phyloP scores from a whole-genome alignment of 2,797 vertebrate species.

The Dallia pectoralis region DNA sequence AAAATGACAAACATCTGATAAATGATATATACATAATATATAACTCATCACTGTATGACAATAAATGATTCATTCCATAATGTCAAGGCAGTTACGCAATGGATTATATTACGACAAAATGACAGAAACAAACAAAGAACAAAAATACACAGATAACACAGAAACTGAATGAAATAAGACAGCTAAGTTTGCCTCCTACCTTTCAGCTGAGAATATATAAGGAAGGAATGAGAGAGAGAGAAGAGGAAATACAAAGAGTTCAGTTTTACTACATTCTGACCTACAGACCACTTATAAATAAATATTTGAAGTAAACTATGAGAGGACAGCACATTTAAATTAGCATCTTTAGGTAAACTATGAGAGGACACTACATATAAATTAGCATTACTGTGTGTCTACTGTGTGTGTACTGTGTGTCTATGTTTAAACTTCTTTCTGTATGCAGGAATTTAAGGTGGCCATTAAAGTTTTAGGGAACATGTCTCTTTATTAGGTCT shows the following conservation, averaged over 20 bases:
- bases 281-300: no score
- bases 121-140: background rate
- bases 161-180: background rate
- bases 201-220: conserved; percentile 85
- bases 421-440: conserved; percentile 17
- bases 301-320: no score
- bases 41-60: background rate
- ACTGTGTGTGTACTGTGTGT: conserved; percentile 35
- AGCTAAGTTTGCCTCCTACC: conserved; percentile 80
- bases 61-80: background rate
- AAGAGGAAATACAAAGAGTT: conserved; percentile 46
- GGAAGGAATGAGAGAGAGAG: conserved; percentile 39
- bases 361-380: no score
- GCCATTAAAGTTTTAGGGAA: conserved; percentile 66
- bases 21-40: background rate
- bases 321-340: no score
- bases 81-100: conserved; percentile 4
- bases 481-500: conserved; percentile 68
- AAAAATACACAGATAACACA: background rate
- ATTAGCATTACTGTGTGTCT: conserved; percentile 19
- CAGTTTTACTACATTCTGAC: conserved; percentile 22
- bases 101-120: conserved; percentile 10
- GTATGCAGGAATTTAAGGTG: conserved; percentile 45
- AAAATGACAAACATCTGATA: background rate
- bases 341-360: no score